phyloP scores from a whole-genome alignment of 2,113 vertebrate genomes.

The Suricata suricatta region DNA sequence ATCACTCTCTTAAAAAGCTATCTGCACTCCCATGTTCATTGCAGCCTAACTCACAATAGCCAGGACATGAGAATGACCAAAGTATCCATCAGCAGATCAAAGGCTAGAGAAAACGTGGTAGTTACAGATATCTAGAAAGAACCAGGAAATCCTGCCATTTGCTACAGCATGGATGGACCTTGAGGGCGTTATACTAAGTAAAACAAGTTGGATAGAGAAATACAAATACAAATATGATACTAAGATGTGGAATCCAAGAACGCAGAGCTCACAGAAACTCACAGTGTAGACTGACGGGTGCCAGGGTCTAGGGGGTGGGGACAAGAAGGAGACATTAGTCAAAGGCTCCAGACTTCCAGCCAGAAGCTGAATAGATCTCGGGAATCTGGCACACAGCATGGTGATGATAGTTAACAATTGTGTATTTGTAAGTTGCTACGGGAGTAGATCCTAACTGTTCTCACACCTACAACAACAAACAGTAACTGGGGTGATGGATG shows the following conservation, averaged over 20 bases:
- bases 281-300: too few relatives aligned
- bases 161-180: background rate
- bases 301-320: background rate
- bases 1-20: background rate
- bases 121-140: background rate
- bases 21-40: background rate
- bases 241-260: background rate
- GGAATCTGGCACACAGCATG: background rate
- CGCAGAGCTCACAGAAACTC: background rate
- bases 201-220: background rate
- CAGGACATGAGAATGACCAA: background rate
- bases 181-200: background rate
- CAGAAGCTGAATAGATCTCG: background rate
- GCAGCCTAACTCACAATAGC: background rate
- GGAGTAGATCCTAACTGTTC: background rate
- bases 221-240: background rate
- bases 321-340: too few relatives aligned
- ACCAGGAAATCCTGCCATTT: background rate
- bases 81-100: background rate
- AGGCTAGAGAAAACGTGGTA: background rate
- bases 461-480: background rate
- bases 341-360: background rate
- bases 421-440: background rate
- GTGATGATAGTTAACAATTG: accelerated
- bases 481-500: background rate